Conservation (phyloP, 2,888 invertebrate genomes). For the Heteromyza rotundicornis region DNA sequence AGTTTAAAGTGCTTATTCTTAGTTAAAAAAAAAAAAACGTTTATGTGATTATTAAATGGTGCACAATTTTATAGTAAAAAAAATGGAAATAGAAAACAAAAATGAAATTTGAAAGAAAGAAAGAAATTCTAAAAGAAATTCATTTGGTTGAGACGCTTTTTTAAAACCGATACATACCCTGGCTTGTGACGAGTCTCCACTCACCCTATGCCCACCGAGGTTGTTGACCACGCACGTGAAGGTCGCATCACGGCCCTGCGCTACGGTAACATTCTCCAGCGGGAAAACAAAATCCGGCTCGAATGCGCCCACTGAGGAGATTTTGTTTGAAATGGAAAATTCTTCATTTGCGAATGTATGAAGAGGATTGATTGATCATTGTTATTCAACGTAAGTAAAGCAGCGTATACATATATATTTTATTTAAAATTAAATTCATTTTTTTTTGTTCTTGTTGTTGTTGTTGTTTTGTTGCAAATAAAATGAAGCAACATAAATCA, state of each 20-base stretch:
- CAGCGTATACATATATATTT: background rate
- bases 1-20: background rate
- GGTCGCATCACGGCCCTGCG: slow-evolving; percentile 78
- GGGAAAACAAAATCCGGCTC: slow-evolving; percentile 79
- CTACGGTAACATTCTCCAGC: slow-evolving; percentile 78
- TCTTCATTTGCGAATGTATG: slow-evolving; percentile 51
- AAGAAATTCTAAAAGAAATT: slow-evolving; percentile 3
- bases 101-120: slow-evolving; percentile 22
- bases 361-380: slow-evolving; percentile 43
- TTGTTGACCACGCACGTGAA: slow-evolving; percentile 82
- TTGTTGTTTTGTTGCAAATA: slow-evolving; percentile 15
- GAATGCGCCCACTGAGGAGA: slow-evolving; percentile 68
- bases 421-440: background rate
- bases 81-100: slow-evolving; percentile 22
- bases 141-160: slow-evolving; percentile 42
- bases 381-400: slow-evolving; percentile 33
- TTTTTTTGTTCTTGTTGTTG: too few relatives aligned
- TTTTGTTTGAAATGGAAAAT: slow-evolving; percentile 58
- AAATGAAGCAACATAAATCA: slow-evolving; percentile 17
- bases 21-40: slow-evolving; percentile 1
- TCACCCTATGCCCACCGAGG: slow-evolving; percentile 83
- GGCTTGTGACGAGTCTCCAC: slow-evolving; percentile 84
- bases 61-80: slow-evolving; percentile 22
- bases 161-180: slow-evolving; percentile 78
- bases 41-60: slow-evolving; percentile 12